Evolutionary conservation across 2,797 vertebrate species (phyloP), one percentile per base, ranked within the genome.

Genomic region (Eulemur albifrons): DNA sequence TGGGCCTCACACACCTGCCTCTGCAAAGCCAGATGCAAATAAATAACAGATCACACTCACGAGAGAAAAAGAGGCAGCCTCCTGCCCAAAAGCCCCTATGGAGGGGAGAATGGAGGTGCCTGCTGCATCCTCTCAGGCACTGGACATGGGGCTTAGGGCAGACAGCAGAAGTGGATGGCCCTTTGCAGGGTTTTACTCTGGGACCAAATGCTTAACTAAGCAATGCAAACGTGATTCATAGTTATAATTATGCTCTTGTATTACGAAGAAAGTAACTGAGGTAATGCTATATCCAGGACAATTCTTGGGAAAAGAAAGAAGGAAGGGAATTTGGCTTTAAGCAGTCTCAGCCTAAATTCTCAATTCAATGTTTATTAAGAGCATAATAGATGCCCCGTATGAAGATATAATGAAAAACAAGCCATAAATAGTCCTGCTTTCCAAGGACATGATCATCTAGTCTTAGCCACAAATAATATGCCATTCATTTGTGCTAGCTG

Each of bases 311-410:
- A 97, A 98, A 84, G 0, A 0, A 15, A 85, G 76, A 79, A 81
- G 67, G 23, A 54, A 88, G 27, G 3, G 35, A 90, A 59, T 38
- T 84, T 85, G 57, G 45, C 13, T 43, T 88, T 80, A 80, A 86
- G 63, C 6, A 65, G 57, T 75, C 77, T 90, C 77, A 48, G 27
- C 4, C 27, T 93, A 77, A 97, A 93, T 82, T 89, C 35, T 90
- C 54, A 93, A 91, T 63, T 70, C 80, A 93, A 90, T 27, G 59
- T 92, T 86, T 93, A 48, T 73, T 89, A 87, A 87, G 57, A 83
- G 20, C 14, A 61, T 30, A 72, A 43, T 1, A 85, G 40, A 95
- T 80, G 45, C 5, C 12, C 43, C 18, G 30, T 50, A 7, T 91
- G 54, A 93, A 79, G 21, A 48, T 38, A 75, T 32, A 63, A 77